Percentiles rank a stretch among this genome's conserved stretches.
Evolutionary conservation across 2,113 vertebrate species (phyloP).

Genomic region (Dendrocopos noguchii): DNA sequence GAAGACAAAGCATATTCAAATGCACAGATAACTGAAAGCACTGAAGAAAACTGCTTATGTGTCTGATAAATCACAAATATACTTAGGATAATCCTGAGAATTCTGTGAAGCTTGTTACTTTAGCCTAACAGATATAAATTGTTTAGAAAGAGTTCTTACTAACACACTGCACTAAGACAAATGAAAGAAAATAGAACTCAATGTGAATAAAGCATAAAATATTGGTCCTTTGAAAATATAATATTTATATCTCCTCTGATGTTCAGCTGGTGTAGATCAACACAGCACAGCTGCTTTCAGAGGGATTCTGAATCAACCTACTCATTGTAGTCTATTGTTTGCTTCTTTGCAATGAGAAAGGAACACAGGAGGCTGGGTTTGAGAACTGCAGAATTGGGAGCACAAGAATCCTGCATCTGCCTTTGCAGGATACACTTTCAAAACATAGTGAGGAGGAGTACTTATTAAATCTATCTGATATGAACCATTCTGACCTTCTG

Average conservation of each 20-base stretch:
- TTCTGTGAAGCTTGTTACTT: background rate
- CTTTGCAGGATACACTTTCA: background rate
- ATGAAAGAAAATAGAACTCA: background rate
- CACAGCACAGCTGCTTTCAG: background rate
- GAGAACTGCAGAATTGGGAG: background rate
- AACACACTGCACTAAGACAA: background rate
- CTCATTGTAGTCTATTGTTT: background rate
- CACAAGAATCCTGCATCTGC: background rate
- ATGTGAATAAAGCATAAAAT: background rate
- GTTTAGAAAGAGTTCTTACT: background rate
- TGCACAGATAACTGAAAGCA: background rate
- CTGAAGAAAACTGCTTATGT: background rate
- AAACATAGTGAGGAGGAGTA: background rate
- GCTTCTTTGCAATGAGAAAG: background rate
- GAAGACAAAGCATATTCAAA: constrained; percentile 9
- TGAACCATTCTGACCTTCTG: background rate
- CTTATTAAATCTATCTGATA: background rate
- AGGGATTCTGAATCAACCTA: background rate
- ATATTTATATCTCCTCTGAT: constrained; percentile 1
- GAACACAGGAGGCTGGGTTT: background rate
- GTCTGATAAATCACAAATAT: constrained; percentile 11
- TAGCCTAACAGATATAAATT: background rate
- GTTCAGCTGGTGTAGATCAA: background rate
- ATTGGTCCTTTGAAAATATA: background rate
- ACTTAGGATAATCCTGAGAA: background rate